Percentiles rank a stretch among this genome's conserved stretches.
Conservation (phyloP, 1,140 invertebrate genomes). For the Helicoverpa armigera region DNA sequence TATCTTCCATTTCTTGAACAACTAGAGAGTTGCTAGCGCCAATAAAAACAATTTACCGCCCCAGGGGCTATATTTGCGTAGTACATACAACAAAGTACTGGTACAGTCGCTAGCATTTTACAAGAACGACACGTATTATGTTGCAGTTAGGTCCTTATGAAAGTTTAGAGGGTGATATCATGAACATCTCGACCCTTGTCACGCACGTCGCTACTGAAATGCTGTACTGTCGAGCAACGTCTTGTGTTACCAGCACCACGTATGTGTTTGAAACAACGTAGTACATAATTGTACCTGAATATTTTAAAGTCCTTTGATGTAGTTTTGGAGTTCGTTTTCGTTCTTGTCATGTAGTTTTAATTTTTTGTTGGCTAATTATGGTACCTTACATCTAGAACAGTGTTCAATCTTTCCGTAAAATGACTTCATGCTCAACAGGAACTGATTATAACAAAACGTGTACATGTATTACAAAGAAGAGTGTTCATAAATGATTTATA, state of each 20-base stretch:
- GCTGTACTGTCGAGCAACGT: neutral
- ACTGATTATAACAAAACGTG: too few species aligned
- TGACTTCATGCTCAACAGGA: too few species aligned
- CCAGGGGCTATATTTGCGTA: conserved; percentile 19
- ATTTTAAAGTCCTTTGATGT: conserved; percentile 8
- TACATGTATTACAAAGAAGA: too few species aligned
- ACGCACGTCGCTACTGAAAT: conserved; percentile 26
- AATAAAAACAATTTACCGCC: conserved; percentile 16
- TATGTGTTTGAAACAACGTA: neutral
- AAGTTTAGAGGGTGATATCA: conserved; percentile 50
- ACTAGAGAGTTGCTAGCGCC: neutral
- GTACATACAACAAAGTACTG: conserved; percentile 1
- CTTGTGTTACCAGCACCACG: conserved; percentile 12
- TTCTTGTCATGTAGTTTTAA: neutral
- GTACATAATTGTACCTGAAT: conserved; percentile 10
- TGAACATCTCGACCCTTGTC: conserved; percentile 50
- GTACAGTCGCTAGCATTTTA: conserved; percentile 17
- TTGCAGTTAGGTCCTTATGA: conserved; percentile 40
- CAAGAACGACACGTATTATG: conserved; percentile 40
- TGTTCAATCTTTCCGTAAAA: too few species aligned
- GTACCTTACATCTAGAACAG: too few species aligned
- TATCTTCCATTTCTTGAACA: conserved; percentile 16
- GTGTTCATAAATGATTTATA: too few species aligned
- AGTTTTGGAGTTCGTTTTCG: neutral
- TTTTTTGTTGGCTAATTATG: neutral